These are phyloP conservation scores for Cataglyphis altisquamis DNA, from an alignment of 2,888 invertebrate species.

Conservation along the genomic window DNA sequence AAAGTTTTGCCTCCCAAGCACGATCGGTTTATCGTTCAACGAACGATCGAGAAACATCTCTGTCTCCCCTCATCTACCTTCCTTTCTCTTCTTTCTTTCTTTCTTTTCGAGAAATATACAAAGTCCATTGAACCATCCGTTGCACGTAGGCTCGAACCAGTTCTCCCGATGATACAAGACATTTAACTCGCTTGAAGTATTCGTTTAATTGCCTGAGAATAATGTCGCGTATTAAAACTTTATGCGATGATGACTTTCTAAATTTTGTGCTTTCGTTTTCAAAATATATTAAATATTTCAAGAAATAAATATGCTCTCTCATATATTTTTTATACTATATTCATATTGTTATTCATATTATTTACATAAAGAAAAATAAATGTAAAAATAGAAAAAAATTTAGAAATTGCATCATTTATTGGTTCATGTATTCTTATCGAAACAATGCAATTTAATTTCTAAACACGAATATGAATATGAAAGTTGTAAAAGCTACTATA, in stretches of 20 bases:
- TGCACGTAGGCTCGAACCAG: constrained; percentile 24
- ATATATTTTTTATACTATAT: neutral
- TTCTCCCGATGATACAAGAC: constrained; percentile 23
- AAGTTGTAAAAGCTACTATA: neutral
- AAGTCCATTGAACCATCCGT: constrained; percentile 38
- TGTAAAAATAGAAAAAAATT: neutral
- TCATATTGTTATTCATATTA: neutral
- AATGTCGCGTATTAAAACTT: constrained; percentile 1
- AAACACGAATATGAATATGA: neutral
- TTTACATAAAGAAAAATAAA: neutral
- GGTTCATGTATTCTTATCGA: neutral
- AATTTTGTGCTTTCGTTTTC: neutral
- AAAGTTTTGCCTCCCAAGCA: constrained; percentile 57
- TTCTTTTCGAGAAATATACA: constrained; percentile 12
- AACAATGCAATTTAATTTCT: neutral
- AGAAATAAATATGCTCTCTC: neutral
- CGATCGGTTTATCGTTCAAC: constrained; percentile 76
- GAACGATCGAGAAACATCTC: constrained; percentile 66
- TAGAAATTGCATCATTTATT: neutral
- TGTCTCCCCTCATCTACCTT: constrained; percentile 55
- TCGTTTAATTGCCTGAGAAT: constrained; percentile 7
- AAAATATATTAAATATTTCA: neutral
- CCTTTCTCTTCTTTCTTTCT: constrained; percentile 36
- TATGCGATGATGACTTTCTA: neutral
- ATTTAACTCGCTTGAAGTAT: constrained; percentile 1